phyloP scores from a whole-genome alignment of 2,797 vertebrate genomes.

The Sphenodon punctatus region DNA sequence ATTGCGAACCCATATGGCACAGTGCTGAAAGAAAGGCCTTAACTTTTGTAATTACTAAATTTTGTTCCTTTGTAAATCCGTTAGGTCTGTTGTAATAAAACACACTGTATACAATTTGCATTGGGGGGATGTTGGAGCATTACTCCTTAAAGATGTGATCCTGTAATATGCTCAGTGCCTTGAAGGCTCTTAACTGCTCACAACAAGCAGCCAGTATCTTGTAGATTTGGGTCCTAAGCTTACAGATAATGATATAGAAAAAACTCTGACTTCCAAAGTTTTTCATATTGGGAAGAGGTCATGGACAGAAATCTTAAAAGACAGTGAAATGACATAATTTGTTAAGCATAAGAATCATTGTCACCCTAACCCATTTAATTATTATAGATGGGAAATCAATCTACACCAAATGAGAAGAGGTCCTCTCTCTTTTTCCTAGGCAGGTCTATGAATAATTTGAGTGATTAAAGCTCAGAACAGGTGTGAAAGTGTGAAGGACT shows the following conservation, averaged over 20 bases:
- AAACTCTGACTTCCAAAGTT: not conserved
- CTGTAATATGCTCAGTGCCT: rapidly evolving
- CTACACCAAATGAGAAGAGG: constrained; percentile 48
- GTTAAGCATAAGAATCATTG: not conserved
- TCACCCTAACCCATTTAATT: constrained; percentile 46
- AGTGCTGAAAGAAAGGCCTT: not conserved
- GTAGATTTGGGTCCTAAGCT: not conserved
- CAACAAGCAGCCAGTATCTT: not conserved
- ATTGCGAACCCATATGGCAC: too few relatives aligned
- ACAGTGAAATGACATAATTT: not conserved
- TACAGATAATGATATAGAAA: not conserved
- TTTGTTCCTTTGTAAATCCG: too few relatives aligned
- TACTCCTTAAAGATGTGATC: not conserved
- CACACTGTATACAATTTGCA: not conserved
- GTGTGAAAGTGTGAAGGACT: constrained; percentile 39
- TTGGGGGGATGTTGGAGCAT: not conserved
- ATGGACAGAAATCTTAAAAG: rapidly evolving
- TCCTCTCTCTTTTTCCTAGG: constrained; percentile 55
- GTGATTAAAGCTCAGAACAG: constrained; percentile 60
- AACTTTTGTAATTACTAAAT: rapidly evolving
- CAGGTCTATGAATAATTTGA: constrained; percentile 58
- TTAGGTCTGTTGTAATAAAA: constrained; percentile 3
- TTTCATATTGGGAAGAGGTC: not conserved
- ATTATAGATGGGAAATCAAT: constrained; percentile 40
- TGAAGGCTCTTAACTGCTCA: constrained; percentile 4